Base-by-base conservation (phyloP, 2,888 invertebrate genomes). In the Synergus gifuensis region DNA sequence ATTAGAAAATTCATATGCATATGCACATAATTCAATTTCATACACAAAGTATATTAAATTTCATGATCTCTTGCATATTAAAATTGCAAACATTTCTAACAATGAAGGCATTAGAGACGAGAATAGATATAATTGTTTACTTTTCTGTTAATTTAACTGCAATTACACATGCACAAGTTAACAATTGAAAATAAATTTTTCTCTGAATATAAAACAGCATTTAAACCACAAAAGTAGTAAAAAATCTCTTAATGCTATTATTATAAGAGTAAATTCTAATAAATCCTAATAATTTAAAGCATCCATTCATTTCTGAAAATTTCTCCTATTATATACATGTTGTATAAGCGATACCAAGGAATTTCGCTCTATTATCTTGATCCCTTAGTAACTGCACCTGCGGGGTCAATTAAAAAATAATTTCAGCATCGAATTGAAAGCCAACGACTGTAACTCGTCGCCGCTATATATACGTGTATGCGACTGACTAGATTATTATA, bases 401-500 rank as follows among this genome's bases (percentile, higher is more conserved):
- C 54, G 36, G 36, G 49, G 73, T 18, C 73, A 73, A 73, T 58
- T 73, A 58, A 40, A 14, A 73, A 58, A 58, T 54, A 58, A 69
- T 69, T 54, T 58, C 73, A 73, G 73, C 54, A 40, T 73, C 54
- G 36, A 73, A 73, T 73, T 73, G 54, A 73, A 73, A 69, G 36
- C 36, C 54, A 73, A 73, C 73, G 73, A 14, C 40, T 54, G 73
- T 73, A 49, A 14, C 49, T 73, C 73, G 54, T 54, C 54, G 54
- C 49, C 1, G 22, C 22, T 28, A 28, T 22, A 22, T 22, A 22
- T 73, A n/a, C 9, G 54, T 11, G 28, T 44, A 36, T 49, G 54
- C 36, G 28, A 73, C 73, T 73, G 28, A 73, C 73, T 73, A 73
- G 73, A 73, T 73, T 73, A 73, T 73, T 73, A 73, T 54, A 54